Conservation (phyloP, 2,888 invertebrate species). For the Cataglyphis cursor region DNA sequence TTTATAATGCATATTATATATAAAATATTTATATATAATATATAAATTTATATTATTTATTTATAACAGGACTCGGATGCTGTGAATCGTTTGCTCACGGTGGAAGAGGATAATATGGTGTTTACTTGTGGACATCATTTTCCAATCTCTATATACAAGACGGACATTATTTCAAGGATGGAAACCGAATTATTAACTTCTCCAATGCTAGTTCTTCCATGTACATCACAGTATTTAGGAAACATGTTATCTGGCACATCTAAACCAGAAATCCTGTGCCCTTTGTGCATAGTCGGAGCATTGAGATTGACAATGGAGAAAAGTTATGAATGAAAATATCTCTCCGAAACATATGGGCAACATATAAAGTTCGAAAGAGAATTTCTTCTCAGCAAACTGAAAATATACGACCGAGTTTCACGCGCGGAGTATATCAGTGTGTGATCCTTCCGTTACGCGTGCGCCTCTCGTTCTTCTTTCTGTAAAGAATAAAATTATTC, state of each 20-base stretch:
- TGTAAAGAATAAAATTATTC: not conserved
- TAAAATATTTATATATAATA: not conserved
- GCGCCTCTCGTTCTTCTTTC: constrained; percentile 83
- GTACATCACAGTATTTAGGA: constrained; percentile 83
- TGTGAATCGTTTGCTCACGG: constrained; percentile 77
- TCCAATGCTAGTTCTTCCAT: constrained; percentile 82
- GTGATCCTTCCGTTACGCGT: not conserved
- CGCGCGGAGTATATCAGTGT: not conserved
- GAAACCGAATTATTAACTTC: constrained; percentile 83
- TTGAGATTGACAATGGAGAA: constrained; percentile 77
- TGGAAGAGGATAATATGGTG: constrained; percentile 83
- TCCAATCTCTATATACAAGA: constrained; percentile 80
- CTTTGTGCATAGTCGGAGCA: constrained; percentile 82
- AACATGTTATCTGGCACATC: constrained; percentile 77
- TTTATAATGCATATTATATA: not conserved
- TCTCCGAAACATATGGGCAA: not conserved
- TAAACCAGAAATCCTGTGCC: constrained; percentile 84
- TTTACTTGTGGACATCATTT: constrained; percentile 86
- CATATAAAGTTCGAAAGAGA: not conserved
- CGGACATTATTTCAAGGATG: constrained; percentile 83
- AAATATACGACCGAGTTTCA: not conserved
- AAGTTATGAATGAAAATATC: constrained; percentile 59
- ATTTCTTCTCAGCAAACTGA: not conserved
- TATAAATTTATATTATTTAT: not conserved
- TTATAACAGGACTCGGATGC: constrained; percentile 64